phyloP scores from a whole-genome alignment of 2,113 vertebrate species.

The Labeo rohita region DNA sequence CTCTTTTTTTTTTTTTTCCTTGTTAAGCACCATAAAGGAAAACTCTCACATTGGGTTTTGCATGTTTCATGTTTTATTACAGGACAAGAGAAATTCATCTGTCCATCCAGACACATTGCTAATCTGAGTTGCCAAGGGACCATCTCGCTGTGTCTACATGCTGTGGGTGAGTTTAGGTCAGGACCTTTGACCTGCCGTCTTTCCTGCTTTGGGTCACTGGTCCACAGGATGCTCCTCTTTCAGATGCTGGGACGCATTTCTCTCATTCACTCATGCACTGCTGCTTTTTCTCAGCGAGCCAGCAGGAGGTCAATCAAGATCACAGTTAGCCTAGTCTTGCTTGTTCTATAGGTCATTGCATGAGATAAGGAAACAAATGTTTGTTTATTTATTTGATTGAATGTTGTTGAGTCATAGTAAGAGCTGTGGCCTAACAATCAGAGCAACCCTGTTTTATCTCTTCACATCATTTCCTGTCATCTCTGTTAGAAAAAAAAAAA shows the following conservation, averaged over 20 bases:
- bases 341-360: not conserved
- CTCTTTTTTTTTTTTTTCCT: no score
- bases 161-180: constrained; percentile 40
- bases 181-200: constrained; percentile 34
- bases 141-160: constrained; percentile 26
- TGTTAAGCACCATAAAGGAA: not conserved
- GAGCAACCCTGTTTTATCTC: not conserved
- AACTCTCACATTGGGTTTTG: not conserved
- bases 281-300: constrained; percentile 19
- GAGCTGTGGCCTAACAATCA: not conserved
- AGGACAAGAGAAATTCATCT: not conserved
- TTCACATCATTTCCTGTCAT: not conserved
- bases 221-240: constrained; percentile 20
- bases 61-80: not conserved
- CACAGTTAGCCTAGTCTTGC: not conserved
- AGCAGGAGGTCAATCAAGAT: not conserved
- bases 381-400: not conserved
- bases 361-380: not conserved
- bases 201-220: constrained; percentile 41
- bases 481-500: not conserved
- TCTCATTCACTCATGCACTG: constrained; percentile 30
- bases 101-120: constrained; percentile 29
- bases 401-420: not conserved
- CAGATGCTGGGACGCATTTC: constrained; percentile 27
- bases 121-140: not conserved